Evolutionary conservation across 2,888 invertebrate genomes (phyloP).

Genomic region (Synanthedon vespiformis): DNA sequence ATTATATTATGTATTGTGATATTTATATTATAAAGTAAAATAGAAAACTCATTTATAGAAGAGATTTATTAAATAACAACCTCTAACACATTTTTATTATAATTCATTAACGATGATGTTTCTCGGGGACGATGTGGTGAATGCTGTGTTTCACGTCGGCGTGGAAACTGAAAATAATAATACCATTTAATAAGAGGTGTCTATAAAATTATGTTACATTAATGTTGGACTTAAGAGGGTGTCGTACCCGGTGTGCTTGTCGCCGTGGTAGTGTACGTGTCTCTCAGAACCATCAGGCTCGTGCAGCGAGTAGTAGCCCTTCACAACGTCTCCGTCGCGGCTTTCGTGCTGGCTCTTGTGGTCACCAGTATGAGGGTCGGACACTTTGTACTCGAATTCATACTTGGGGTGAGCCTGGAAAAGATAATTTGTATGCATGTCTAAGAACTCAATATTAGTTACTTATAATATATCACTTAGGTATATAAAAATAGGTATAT

Average conservation of each 20-base stretch:
- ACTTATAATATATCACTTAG: no score
- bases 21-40: no score
- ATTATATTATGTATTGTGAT: no score
- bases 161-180: slow-evolving; percentile 22
- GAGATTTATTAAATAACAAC: no score
- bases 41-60: no score
- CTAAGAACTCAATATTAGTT: no score
- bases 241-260: slow-evolving; percentile 32
- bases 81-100: background rate
- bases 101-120: slow-evolving; percentile 26
- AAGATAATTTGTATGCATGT: background rate
- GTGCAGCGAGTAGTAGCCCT: slow-evolving; percentile 65
- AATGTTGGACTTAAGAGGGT: background rate
- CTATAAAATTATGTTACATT: background rate
- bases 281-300: slow-evolving; percentile 60
- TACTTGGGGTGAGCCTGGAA: slow-evolving; percentile 27
- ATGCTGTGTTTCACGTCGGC: slow-evolving; percentile 3
- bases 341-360: slow-evolving; percentile 53
- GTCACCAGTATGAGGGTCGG: slow-evolving; percentile 62
- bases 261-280: slow-evolving; percentile 27
- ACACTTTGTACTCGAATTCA: slow-evolving; percentile 53
- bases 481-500: no score
- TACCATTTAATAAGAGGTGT: background rate
- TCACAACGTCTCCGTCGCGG: slow-evolving; percentile 66
- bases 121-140: slow-evolving; percentile 37